These are phyloP conservation scores for Patagioenas fasciata DNA, from an alignment of 2,113 vertebrate genomes.

Conservation along the genomic window DNA sequence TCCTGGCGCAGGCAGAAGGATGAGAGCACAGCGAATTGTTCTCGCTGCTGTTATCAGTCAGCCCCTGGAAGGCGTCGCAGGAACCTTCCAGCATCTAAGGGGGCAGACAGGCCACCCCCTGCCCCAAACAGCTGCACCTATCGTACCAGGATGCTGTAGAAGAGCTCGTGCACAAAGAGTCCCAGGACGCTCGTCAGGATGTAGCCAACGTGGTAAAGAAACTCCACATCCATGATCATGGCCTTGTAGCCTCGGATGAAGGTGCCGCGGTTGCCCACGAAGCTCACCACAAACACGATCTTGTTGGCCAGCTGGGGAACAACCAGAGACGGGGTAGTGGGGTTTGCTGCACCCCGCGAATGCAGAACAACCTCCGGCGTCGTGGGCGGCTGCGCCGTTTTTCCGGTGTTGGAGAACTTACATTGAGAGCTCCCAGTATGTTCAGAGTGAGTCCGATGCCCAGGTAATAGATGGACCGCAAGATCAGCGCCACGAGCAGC, in stretches of 20 bases:
- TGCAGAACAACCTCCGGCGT: rapidly evolving
- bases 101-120: neutral
- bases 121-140: neutral
- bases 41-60: neutral
- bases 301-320: constrained; percentile 90
- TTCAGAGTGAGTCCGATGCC: constrained; percentile 93
- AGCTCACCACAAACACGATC: constrained; percentile 96
- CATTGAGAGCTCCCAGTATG: constrained; percentile 86
- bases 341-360: neutral
- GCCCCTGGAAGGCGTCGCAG: neutral
- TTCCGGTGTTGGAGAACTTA: constrained; percentile 55
- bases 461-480: constrained; percentile 92
- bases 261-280: constrained; percentile 96
- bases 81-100: neutral
- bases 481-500: constrained; percentile 87
- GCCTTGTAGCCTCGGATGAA: constrained; percentile 96
- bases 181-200: constrained; percentile 93
- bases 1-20: neutral
- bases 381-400: rapidly evolving
- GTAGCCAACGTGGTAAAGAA: constrained; percentile 94
- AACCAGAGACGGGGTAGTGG: neutral
- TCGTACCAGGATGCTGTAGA: constrained; percentile 95
- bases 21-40: neutral
- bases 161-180: constrained; percentile 92
- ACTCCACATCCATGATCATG: constrained; percentile 98